Base-by-base conservation (phyloP, 2,113 vertebrate species). In the Onychostoma macrolepis region DNA sequence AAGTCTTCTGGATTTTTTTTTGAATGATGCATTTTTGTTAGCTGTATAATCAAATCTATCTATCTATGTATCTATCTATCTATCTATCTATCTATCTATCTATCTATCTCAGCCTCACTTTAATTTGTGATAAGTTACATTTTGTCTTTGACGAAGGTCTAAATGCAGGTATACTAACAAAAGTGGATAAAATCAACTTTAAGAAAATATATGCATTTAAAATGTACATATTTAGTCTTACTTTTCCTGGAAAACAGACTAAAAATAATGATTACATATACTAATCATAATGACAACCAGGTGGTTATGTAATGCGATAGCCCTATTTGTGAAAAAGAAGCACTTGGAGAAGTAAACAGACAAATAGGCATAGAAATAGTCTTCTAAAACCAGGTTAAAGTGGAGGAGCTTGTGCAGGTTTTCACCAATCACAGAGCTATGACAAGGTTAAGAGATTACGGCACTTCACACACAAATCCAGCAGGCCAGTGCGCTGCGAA, bases 391-490 rank as follows among this genome's bases (percentile, higher is more conserved):
- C 30, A 1, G 26, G 33, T 33, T 80, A 38, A 61, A 63, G 56
- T 79, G 19, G 30, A 79, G 19, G 30, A 79, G 30, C 38, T 56
- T n/a, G 53, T 38, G 48, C 50, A 79, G 50, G 77, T 61, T 80
- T 80, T 24, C 53, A 80, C 78, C 53, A 61, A 80, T 26, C 21
- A 80, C 78, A 41, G 30, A n/a, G 33, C 53, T 41, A 38, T 63
- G 58, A 61, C 56, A 41, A 80, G 43, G 61, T 43, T 71, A 71
- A 17, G 33, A 77, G 75, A 79, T 80, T 53, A 86, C 13, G 3
- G 76, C n/a, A 41, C 56, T 80, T 11, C 78, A 80, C 78, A 80
- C 11, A 76, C 28, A 80, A 80, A 80, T 80, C 53, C 43, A 80
- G 24, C 43, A 71, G 15, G 24, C 26, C 30, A 72, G 28, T 26